Percentiles rank a stretch among this genome's conserved stretches.
Evolutionary conservation across 2,113 vertebrate genomes (phyloP).

Genomic region (Arvicanthis niloticus): DNA sequence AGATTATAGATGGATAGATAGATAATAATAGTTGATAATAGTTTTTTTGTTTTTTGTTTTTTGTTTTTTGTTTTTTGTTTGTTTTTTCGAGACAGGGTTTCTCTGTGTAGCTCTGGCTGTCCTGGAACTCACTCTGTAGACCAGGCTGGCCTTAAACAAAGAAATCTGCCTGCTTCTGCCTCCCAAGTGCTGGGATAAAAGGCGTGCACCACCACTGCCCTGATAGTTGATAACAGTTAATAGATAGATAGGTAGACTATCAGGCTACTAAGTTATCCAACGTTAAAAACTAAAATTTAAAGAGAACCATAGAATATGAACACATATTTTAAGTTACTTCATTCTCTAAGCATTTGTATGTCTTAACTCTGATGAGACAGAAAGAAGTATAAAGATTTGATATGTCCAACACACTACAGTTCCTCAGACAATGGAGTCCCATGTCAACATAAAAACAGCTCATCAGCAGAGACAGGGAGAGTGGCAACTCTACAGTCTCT

Average conservation of each 20-base stretch:
- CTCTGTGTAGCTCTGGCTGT: too few species aligned
- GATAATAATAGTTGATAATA: too few species aligned
- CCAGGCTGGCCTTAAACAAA: too few species aligned
- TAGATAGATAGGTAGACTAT: background rate
- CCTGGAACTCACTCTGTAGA: too few species aligned
- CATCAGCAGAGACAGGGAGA: background rate
- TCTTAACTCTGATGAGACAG: background rate
- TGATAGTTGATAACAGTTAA: too few species aligned
- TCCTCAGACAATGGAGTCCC: background rate
- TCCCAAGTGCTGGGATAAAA: too few species aligned
- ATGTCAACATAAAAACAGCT: background rate
- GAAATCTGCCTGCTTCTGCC: too few species aligned
- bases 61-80: too few species aligned
- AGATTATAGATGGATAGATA: background rate
- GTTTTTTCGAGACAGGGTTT: too few species aligned
- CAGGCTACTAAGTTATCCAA: background rate
- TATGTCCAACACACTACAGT: background rate
- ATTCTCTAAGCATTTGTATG: background rate
- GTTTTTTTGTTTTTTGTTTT: too few species aligned
- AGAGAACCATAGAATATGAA: background rate
- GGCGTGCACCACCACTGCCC: too few species aligned
- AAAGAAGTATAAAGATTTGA: background rate
- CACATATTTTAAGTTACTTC: background rate
- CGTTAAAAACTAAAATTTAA: constrained; percentile 10
- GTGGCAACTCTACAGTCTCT: background rate